Percentiles rank a stretch among this genome's conserved stretches.
Evolutionary conservation across 1,140 invertebrate genomes (phyloP).

Genomic region (Penaeus chinensis): DNA sequence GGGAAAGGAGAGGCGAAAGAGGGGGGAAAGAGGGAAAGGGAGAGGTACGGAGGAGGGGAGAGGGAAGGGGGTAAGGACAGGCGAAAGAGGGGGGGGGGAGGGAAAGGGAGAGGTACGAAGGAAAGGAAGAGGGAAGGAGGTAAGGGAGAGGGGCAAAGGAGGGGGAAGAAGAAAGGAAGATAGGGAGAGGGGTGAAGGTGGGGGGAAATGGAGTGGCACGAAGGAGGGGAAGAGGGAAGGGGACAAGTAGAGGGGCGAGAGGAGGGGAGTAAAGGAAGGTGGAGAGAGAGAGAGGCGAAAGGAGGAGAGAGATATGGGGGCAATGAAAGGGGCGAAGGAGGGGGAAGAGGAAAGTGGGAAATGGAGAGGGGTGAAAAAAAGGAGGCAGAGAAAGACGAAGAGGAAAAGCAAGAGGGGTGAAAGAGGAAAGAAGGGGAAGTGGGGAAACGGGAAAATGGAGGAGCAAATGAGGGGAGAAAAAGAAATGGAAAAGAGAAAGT

Average conservation of each 20-base stretch:
- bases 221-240: background rate
- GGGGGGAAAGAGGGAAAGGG: background rate
- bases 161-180: background rate
- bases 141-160: background rate
- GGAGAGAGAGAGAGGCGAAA: background rate
- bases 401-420: conserved; percentile 1
- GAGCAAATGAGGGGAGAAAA: background rate
- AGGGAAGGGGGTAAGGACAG: background rate
- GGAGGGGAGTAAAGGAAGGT: background rate
- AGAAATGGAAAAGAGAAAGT: background rate
- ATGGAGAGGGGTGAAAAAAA: background rate
- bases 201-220: background rate
- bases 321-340: no score
- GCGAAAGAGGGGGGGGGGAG: no score
- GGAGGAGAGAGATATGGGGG: background rate
- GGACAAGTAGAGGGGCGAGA: background rate
- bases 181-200: background rate
- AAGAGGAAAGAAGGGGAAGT: background rate
- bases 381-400: background rate
- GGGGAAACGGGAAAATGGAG: no score
- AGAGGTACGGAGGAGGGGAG: background rate
- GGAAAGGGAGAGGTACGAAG: no score
- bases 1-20: background rate
- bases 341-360: background rate
- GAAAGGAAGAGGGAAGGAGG: background rate